phyloP scores from a whole-genome alignment of 1,140 invertebrate genomes.

The Trypoxylus dichotomus region DNA sequence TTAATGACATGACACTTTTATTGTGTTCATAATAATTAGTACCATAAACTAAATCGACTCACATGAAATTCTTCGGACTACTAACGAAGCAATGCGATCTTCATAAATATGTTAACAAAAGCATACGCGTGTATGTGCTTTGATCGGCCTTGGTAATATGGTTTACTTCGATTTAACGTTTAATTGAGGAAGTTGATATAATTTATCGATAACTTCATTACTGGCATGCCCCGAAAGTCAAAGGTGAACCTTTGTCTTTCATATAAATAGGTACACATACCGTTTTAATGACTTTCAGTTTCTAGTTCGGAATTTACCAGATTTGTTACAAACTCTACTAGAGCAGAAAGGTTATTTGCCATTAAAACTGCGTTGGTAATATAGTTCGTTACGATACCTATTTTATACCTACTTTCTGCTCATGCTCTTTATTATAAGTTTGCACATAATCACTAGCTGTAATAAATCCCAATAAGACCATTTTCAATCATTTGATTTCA shows the following conservation, averaged over 20 bases:
- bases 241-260: not conserved
- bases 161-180: not conserved
- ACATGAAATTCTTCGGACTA: too few relatives aligned
- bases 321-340: not conserved
- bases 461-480: too few relatives aligned
- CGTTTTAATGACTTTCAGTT: not conserved
- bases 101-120: not conserved
- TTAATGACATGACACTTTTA: too few relatives aligned
- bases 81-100: too few relatives aligned
- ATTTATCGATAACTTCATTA: not conserved
- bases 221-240: not conserved
- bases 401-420: not conserved
- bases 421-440: not conserved
- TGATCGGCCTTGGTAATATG: not conserved
- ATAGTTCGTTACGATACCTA: not conserved
- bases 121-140: not conserved
- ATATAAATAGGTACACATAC: not conserved
- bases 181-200: slow-evolving; percentile 12
- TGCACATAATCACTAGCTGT: not conserved
- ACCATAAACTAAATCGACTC: too few relatives aligned
- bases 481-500: too few relatives aligned
- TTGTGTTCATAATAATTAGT: too few relatives aligned
- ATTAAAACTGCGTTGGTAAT: not conserved
- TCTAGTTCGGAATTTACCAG: not conserved
- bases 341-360: not conserved